These are phyloP conservation scores for Spea multiplicata DNA, from an alignment of 2,113 vertebrate genomes.

Conservation along the genomic window DNA sequence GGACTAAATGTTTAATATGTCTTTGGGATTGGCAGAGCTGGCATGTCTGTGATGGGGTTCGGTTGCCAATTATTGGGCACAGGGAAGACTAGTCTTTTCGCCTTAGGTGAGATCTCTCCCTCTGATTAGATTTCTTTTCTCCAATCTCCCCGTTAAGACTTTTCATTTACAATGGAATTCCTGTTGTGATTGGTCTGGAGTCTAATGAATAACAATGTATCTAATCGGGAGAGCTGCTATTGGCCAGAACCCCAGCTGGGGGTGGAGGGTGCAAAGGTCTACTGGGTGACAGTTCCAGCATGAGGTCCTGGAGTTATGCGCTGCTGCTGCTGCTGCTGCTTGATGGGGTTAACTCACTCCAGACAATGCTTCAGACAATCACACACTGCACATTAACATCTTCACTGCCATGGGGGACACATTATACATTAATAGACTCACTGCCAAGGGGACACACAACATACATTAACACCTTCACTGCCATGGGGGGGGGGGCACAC, in stretches of 20 bases:
- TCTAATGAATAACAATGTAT: conserved; percentile 46
- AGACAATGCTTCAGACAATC: too few relatives aligned
- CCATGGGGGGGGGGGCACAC: too few relatives aligned
- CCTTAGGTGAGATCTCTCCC: conserved; percentile 40
- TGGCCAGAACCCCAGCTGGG: conserved; percentile 19
- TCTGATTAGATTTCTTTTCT: conserved; percentile 16
- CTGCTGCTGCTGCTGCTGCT: neutral
- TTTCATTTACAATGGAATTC: conserved; percentile 38
- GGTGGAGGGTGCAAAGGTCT: conserved; percentile 28
- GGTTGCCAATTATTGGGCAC: neutral
- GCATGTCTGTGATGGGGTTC: neutral
- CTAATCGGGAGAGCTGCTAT: conserved; percentile 25
- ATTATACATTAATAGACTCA: too few relatives aligned
- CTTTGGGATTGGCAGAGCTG: neutral
- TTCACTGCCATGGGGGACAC: too few relatives aligned
- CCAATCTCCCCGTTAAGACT: conserved; percentile 7
- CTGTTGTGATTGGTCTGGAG: conserved; percentile 56
- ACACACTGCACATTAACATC: too few relatives aligned
- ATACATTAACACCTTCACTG: too few relatives aligned
- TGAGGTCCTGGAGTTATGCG: neutral
- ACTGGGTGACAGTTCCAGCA: conserved; percentile 18
- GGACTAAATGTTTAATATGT: neutral
- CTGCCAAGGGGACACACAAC: too few relatives aligned
- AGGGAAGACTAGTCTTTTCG: conserved; percentile 21
- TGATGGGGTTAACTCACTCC: neutral